A percentile compares a stretch with the other conserved stretches of the same genome.
Conservation (phyloP, 92 coral and sea anemone species). For the Paramuricea clavata region DNA sequence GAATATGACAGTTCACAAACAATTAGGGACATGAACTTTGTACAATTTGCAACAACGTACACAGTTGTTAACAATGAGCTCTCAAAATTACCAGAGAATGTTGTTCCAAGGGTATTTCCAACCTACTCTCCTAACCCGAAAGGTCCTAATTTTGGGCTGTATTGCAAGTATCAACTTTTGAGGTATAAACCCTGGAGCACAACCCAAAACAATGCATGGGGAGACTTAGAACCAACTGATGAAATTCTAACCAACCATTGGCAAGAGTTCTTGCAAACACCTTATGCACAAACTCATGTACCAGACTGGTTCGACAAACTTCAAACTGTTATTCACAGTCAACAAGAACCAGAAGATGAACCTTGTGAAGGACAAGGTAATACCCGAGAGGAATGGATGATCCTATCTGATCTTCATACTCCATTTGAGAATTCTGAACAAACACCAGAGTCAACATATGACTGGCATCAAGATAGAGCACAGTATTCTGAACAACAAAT, state of each 20-base stretch:
- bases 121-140: too few relatives aligned
- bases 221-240: too few relatives aligned
- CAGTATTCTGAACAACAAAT: too few relatives aligned
- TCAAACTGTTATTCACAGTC: conserved; percentile 44
- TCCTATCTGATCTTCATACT: conserved; percentile 27
- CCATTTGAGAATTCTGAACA: conserved; percentile 57
- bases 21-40: conserved; percentile 61
- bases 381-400: conserved; percentile 22
- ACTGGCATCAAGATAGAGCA: conserved; percentile 38
- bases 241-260: too few relatives aligned
- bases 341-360: conserved; percentile 46
- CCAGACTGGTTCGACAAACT: conserved; percentile 53
- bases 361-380: conserved; percentile 29
- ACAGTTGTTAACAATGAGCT: conserved; percentile 61
- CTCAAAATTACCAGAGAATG: conserved; percentile 60
- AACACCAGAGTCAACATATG: conserved; percentile 15
- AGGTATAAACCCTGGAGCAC: too few relatives aligned
- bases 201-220: too few relatives aligned
- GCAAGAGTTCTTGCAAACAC: too few relatives aligned
- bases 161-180: too few relatives aligned
- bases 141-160: too few relatives aligned
- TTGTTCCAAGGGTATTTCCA: not conserved
- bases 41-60: conserved; percentile 64
- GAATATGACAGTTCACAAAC: conserved; percentile 62
- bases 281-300: too few relatives aligned